A percentile compares a stretch with the other conserved stretches of the same genome.
Conservation (phyloP, 1,140 invertebrate species). For the Carposina sasakii region DNA sequence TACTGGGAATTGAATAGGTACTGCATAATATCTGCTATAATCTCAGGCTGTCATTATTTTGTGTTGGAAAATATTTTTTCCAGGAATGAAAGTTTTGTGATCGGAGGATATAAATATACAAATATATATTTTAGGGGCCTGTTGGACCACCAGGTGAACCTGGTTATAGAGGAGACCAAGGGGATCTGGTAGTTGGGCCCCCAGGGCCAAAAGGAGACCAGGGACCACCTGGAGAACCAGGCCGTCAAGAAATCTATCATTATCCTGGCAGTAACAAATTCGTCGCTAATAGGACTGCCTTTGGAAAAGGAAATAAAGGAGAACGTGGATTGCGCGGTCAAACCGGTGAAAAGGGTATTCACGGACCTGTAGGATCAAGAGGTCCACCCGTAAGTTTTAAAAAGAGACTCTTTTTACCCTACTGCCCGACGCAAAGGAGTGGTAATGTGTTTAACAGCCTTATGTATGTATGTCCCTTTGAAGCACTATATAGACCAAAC, state of each 20-base stretch:
- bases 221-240: constrained; percentile 65
- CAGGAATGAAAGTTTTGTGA: no score
- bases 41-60: no score
- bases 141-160: constrained; percentile 72
- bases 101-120: no score
- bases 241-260: constrained; percentile 35
- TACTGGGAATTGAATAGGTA: no score
- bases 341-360: constrained; percentile 69
- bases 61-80: no score
- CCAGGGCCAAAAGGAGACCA: constrained; percentile 74
- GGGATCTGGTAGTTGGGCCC: constrained; percentile 71
- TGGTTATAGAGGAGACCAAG: constrained; percentile 74
- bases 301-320: constrained; percentile 64
- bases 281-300: constrained; percentile 38
- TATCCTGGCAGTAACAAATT: constrained; percentile 21
- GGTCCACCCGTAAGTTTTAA: constrained; percentile 73
- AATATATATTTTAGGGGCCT: constrained; percentile 40
- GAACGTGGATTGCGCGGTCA: constrained; percentile 53
- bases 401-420: no score
- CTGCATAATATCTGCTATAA: no score
- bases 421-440: no score
- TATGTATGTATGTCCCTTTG: no score
- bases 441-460: no score
- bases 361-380: constrained; percentile 74
- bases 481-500: no score